Conservation (phyloP, 2,888 invertebrate species). For the Balanococcus diminutus region DNA sequence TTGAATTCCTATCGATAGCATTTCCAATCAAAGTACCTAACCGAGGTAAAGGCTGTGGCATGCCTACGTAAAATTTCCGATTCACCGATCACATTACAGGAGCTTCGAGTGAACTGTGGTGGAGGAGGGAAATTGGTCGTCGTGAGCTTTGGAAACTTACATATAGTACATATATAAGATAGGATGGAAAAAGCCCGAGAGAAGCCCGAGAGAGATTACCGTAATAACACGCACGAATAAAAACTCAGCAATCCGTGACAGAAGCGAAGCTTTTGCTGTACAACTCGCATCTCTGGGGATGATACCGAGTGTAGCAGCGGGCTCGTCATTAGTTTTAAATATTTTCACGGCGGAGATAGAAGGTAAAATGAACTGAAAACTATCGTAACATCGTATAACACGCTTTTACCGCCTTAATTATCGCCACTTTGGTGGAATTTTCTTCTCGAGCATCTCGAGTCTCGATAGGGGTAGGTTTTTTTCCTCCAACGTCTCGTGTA, state of each 20-base stretch:
- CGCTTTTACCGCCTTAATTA: conserved; percentile 20
- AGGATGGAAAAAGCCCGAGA: not conserved
- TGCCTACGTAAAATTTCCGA: not conserved
- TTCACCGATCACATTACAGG: not conserved
- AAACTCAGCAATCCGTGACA: conserved; percentile 54
- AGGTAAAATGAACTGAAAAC: conserved; percentile 37
- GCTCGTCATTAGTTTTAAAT: conserved; percentile 19
- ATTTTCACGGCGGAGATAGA: not conserved
- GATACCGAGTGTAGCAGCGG: not conserved
- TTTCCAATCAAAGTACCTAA: not conserved
- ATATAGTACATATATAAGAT: not conserved
- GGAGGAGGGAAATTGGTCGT: not conserved
- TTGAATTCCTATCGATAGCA: not conserved
- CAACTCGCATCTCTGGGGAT: not conserved
- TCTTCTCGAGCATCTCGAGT: not conserved
- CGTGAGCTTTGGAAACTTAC: not conserved
- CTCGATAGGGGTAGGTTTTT: not conserved
- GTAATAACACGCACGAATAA: conserved; percentile 55
- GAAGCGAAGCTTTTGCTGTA: not conserved
- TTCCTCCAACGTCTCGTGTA: too few species aligned
- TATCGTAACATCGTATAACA: conserved; percentile 7
- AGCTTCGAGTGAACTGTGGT: too few species aligned
- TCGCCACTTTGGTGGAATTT: not conserved
- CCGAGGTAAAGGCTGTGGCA: not conserved
- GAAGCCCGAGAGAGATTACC: conserved; percentile 43